Conservation (phyloP, 37 sponge, comb jelly and placozoan genomes). For the Mnemiopsis leidyi region DNA sequence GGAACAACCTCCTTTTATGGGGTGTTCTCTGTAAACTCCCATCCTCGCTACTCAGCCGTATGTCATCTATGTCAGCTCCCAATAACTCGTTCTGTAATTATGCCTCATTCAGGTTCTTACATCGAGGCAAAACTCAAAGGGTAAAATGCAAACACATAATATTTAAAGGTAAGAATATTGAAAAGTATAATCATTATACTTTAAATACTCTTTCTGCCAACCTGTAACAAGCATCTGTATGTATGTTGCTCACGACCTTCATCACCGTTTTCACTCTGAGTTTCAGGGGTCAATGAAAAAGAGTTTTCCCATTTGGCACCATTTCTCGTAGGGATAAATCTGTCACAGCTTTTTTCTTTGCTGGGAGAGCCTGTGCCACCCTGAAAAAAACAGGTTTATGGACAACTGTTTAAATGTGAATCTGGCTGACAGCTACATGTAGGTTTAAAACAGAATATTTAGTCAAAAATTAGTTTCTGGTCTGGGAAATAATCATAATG, state of each 20-base stretch:
- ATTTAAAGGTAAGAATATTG: too few species aligned
- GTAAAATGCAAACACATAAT: too few species aligned
- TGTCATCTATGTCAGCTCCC: conserved; percentile 56
- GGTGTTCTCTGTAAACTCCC: conserved; percentile 39
- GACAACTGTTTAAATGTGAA: neutral
- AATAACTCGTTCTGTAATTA: conserved; percentile 39
- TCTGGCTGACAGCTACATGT: neutral
- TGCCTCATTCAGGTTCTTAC: too few species aligned
- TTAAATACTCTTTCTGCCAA: too few species aligned
- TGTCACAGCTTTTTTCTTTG: conserved; percentile 61
- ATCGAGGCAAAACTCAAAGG: too few species aligned
- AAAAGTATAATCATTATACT: too few species aligned
- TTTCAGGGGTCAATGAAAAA: conserved; percentile 21
- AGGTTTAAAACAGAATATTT: neutral
- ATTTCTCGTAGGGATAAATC: conserved; percentile 49
- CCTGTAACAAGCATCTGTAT: conserved; percentile 61
- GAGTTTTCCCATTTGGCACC: conserved; percentile 54
- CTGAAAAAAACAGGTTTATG: neutral
- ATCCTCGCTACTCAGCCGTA: conserved; percentile 37
- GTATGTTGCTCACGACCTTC: conserved; percentile 60
- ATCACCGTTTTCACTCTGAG: conserved; percentile 52
- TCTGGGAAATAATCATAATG: too few species aligned
- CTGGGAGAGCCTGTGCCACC: conserved; percentile 41
- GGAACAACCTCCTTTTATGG: conserved; percentile 50
- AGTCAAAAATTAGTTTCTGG: too few species aligned